Evolutionary conservation across 2,113 vertebrate genomes (phyloP).

Genomic region (Thomomys bottae): DNA sequence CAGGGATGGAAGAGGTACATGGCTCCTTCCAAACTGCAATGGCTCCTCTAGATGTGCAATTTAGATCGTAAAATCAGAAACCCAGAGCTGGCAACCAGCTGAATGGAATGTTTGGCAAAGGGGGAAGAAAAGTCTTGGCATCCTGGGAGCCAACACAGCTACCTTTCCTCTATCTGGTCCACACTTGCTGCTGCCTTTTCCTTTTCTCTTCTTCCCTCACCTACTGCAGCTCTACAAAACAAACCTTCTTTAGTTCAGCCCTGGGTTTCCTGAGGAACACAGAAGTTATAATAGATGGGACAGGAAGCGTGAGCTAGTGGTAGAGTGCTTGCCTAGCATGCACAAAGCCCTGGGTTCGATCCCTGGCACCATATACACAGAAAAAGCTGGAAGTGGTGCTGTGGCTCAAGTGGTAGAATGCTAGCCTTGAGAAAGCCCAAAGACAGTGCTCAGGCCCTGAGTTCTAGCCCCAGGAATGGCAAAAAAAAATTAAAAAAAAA

Average conservation of each 20-base stretch:
- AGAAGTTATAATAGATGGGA: not conserved
- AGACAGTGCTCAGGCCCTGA: too few relatives aligned
- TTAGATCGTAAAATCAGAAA: not conserved
- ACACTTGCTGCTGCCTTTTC: not conserved
- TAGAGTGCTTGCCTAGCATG: too few relatives aligned
- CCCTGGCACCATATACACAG: too few relatives aligned
- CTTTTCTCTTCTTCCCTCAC: not conserved
- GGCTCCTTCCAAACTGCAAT: constrained; percentile 26
- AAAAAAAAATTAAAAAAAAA: too few relatives aligned
- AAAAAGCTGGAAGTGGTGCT: too few relatives aligned
- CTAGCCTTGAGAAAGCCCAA: too few relatives aligned
- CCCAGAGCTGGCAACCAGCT: constrained; percentile 11
- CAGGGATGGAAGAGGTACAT: not conserved
- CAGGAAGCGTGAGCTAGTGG: too few relatives aligned
- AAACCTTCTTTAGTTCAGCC: not conserved
- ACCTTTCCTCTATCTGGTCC: constrained; percentile 2
- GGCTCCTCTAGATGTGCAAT: constrained; percentile 28
- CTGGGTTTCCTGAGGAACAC: not conserved
- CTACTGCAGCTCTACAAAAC: not conserved
- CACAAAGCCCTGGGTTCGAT: too few relatives aligned
- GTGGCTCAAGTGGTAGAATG: too few relatives aligned
- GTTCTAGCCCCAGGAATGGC: too few relatives aligned
- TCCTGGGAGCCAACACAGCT: constrained; percentile 29
- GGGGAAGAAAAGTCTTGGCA: constrained; percentile 47
- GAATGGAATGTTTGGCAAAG: constrained; percentile 59